Base-by-base conservation (phyloP, 1,140 invertebrate genomes). In the Macrosteles quadrilineatus region DNA sequence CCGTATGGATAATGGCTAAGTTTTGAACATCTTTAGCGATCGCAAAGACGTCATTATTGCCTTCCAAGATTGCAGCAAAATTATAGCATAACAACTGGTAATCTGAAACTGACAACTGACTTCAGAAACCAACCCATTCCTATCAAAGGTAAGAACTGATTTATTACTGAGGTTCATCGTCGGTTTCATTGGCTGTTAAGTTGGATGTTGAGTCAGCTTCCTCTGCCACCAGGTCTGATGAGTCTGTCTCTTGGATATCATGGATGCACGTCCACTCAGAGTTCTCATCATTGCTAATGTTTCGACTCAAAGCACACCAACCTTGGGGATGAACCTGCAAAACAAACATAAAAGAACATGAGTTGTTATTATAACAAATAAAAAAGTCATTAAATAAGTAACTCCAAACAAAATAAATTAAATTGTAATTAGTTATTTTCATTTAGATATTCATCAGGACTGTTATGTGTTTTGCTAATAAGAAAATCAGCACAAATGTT, bases 251-350 rank as follows among this genome's bases (percentile, higher is more conserved):
- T 81, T 95, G 93, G 67, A 98, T 95, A 78, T 97, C 94, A 81
- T 97, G 95, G 25, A 97, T 87, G 79, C 93, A 95, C 1, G 93
- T 96, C 93, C 93, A 97, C 90, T 97, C 94, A 53, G 92, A 91
- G 74, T 87, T 87, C 77, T 96, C 93, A 77, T 93, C 89, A 71
- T 87, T 87, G 74, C 90, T 94, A 23, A 95, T 90, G 81, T 96
- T 97, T 70, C 95, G 85, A 31, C 93, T 94, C 27, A 96, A 79
- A 12, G 91, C 91, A 80, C 91, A 93, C 91, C 94, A 96, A 1
- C 94, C 94, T 76, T 95, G 89, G 3, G 95, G 95, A 83, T 98
- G 95, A 72, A 98, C 88, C 84, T 88, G 45, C 53, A 71, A 67
- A 68, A 70, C 14, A 36, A n/a, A n/a, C n/a, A n/a, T n/a, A n/a